Conservation (phyloP, 2,888 invertebrate species). For the Rotaria magnacalcarata region DNA sequence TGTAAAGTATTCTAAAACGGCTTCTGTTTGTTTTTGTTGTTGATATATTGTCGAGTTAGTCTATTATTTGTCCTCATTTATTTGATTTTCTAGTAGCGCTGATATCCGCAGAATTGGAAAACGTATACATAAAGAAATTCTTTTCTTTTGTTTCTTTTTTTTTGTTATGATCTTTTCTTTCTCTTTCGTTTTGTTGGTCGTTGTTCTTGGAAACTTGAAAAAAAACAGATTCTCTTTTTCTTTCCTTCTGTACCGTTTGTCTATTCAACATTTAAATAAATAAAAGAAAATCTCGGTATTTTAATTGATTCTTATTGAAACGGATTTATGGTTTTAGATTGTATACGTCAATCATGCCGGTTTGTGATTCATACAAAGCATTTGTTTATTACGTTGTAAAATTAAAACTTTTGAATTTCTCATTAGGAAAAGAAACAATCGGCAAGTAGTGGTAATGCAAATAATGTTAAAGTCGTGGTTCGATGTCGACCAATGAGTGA, state of each 20-base stretch:
- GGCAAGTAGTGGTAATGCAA: slow-evolving; percentile 55
- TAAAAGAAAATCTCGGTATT: background rate
- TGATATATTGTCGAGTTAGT: slow-evolving; percentile 7
- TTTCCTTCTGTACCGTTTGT: background rate
- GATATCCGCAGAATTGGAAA: background rate
- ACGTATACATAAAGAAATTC: background rate
- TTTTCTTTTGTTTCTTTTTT: background rate
- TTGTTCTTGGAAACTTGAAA: background rate
- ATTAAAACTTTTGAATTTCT: background rate
- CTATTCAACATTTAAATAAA: background rate
- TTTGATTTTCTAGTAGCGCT: background rate
- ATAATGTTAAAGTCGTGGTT: slow-evolving; percentile 93
- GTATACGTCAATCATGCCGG: background rate
- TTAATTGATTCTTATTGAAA: background rate
- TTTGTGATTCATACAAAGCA: background rate
- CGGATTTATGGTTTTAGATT: background rate
- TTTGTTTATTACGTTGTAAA: background rate
- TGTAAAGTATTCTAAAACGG: background rate
- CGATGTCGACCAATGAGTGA: slow-evolving; percentile 85
- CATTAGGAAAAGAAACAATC: background rate
- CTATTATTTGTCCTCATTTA: background rate
- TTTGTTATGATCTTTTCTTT: background rate
- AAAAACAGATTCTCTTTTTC: background rate
- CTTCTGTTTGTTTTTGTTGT: background rate
- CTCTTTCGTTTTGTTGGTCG: background rate